These are phyloP conservation scores for Spermophilus dauricus DNA, from an alignment of 2,113 vertebrate species.

Conservation along the genomic window DNA sequence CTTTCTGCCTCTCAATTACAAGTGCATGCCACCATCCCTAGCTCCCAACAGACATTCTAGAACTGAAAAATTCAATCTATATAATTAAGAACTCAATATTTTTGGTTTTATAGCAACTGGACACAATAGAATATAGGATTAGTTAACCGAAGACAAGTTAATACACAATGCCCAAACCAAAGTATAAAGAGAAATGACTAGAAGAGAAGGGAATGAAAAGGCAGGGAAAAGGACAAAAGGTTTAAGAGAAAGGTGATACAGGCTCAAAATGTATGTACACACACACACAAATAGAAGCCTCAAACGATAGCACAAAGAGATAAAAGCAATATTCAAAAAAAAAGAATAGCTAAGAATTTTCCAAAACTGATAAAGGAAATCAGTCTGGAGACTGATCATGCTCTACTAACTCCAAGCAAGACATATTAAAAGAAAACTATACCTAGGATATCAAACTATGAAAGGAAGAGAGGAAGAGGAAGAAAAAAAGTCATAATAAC, in stretches of 20 bases:
- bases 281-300: too few species aligned
- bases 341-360: neutral
- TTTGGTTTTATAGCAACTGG: neutral
- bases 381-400: neutral
- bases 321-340: neutral
- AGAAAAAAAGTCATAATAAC: neutral
- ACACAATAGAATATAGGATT: neutral
- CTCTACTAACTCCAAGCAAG: neutral
- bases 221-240: neutral
- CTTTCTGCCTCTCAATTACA: too few species aligned
- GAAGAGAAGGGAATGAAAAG: neutral
- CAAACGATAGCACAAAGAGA: neutral
- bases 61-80: neutral
- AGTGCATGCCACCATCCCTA: too few species aligned
- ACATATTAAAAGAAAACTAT: neutral
- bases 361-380: neutral
- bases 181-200: neutral
- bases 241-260: neutral
- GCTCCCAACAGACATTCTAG: neutral
- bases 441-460: neutral
- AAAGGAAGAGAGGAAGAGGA: neutral
- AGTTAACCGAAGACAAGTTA: neutral
- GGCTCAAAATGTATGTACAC: neutral
- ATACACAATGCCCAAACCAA: neutral
- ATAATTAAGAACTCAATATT: conserved; percentile 35